phyloP scores from a whole-genome alignment of 1,140 invertebrate genomes.

The Euwallacea similis region DNA sequence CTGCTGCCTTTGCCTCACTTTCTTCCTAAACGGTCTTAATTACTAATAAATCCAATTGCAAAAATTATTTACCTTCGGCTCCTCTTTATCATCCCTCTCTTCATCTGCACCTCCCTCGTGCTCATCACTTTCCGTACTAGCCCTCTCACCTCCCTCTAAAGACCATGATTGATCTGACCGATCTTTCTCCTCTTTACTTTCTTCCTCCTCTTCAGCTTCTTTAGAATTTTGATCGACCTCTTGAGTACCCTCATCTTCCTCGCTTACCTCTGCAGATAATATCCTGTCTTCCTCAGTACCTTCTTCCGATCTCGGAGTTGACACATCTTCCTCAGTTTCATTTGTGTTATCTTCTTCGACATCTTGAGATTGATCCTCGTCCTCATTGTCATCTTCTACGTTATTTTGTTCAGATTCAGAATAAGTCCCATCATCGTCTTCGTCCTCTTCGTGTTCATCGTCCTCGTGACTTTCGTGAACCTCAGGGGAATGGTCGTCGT shows the following conservation, averaged over 20 bases:
- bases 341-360: slow-evolving; percentile 44
- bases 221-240: slow-evolving; percentile 44
- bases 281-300: background rate
- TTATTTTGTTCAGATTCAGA: slow-evolving; percentile 37
- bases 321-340: slow-evolving; percentile 21
- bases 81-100: background rate
- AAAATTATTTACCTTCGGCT: background rate
- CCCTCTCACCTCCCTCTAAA: background rate
- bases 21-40: slow-evolving; percentile 15
- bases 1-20: slow-evolving; percentile 15
- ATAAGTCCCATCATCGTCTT: slow-evolving; percentile 35
- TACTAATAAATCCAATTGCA: background rate
- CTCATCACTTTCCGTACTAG: background rate
- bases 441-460: slow-evolving; percentile 51
- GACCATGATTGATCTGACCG: too few species aligned
- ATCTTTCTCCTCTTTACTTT: slow-evolving; percentile 16
- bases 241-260: slow-evolving; percentile 37
- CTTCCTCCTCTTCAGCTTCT: slow-evolving; percentile 48
- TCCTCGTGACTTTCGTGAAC: slow-evolving; percentile 45
- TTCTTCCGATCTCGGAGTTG: background rate
- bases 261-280: too few species aligned
- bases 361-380: slow-evolving; percentile 33
- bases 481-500: slow-evolving; percentile 48
- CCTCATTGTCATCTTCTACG: slow-evolving; percentile 41
- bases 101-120: background rate